Percentiles rank a stretch among this genome's conserved stretches.
phyloP scores from a whole-genome alignment of 2,888 invertebrate genomes.

The Parasteatoda lunata region DNA sequence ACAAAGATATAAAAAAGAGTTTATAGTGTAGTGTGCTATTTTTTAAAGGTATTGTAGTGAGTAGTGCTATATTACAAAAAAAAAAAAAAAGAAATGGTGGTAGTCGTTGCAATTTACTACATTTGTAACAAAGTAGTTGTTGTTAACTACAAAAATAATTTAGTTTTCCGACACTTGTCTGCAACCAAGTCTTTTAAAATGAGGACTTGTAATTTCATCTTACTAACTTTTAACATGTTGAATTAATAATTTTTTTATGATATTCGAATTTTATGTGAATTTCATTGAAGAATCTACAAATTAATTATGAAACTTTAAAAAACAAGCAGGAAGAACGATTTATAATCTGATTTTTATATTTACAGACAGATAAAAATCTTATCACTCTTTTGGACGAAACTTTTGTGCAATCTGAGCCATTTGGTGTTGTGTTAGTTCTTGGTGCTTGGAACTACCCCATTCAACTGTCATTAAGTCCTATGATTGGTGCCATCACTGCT shows the following conservation, averaged over 20 bases:
- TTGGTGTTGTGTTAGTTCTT: constrained; percentile 86
- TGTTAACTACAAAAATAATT: too few relatives aligned
- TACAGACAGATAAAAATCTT: constrained; percentile 73
- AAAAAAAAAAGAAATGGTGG: too few relatives aligned
- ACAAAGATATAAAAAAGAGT: too few relatives aligned
- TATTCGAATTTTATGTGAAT: neutral
- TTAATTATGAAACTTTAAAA: too few relatives aligned
- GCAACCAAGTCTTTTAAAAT: too few relatives aligned
- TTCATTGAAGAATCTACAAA: neutral
- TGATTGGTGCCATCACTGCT: constrained; percentile 88
- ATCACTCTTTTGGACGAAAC: constrained; percentile 75
- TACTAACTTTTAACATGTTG: neutral
- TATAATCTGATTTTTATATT: neutral
- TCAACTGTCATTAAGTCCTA: constrained; percentile 74
- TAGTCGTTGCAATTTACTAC: too few relatives aligned
- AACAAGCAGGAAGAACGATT: too few relatives aligned
- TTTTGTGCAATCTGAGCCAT: constrained; percentile 84
- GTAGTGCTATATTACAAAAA: too few relatives aligned
- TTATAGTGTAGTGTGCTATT: too few relatives aligned
- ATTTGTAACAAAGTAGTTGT: too few relatives aligned
- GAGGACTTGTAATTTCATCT: neutral
- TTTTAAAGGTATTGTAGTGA: too few relatives aligned
- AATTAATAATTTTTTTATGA: neutral
- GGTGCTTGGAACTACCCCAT: constrained; percentile 79
- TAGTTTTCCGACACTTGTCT: too few relatives aligned